Evolutionary conservation across 2,888 invertebrate species (phyloP).

Genomic region (Muscina levida): DNA sequence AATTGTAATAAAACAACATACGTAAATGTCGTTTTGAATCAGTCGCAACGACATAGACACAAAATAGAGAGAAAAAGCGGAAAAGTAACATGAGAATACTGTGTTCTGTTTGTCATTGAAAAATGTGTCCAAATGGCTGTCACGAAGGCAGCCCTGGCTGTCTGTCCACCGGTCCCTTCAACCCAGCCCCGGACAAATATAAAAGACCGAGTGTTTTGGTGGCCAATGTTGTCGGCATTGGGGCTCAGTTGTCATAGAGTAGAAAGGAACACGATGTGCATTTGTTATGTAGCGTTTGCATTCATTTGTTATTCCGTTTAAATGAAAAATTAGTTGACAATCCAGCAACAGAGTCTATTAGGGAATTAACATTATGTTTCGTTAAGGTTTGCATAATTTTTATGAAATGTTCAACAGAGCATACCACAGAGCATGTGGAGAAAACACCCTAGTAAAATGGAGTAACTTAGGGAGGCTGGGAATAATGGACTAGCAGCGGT

Average conservation of each 20-base stretch:
- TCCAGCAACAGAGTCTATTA: constrained; percentile 14
- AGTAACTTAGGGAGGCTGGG: no score
- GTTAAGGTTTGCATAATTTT: constrained; percentile 34
- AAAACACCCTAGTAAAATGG: no score
- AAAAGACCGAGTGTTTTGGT: constrained; percentile 14
- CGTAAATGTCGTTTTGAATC: constrained; percentile 39
- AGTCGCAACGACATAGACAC: not conserved
- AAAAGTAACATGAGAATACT: constrained; percentile 42
- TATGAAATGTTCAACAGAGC: constrained; percentile 2
- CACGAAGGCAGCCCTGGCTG: constrained; percentile 37
- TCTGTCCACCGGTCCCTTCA: constrained; percentile 8
- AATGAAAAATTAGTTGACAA: constrained; percentile 48
- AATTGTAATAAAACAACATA: not conserved
- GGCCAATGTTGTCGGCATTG: constrained; percentile 1
- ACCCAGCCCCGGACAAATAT: constrained; percentile 16
- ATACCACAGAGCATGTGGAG: no score
- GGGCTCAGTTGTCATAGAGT: constrained; percentile 21
- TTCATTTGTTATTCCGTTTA: constrained; percentile 39
- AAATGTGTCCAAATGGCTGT: constrained; percentile 48
- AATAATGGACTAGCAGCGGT: no score
- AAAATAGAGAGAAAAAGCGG: not conserved
- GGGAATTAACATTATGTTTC: constrained; percentile 33
- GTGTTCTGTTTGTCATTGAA: constrained; percentile 53
- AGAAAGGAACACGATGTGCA: constrained; percentile 28
- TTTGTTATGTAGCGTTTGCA: constrained; percentile 16